Conservation (phyloP, 2,888 invertebrate species). For the Lysandra coridon region DNA sequence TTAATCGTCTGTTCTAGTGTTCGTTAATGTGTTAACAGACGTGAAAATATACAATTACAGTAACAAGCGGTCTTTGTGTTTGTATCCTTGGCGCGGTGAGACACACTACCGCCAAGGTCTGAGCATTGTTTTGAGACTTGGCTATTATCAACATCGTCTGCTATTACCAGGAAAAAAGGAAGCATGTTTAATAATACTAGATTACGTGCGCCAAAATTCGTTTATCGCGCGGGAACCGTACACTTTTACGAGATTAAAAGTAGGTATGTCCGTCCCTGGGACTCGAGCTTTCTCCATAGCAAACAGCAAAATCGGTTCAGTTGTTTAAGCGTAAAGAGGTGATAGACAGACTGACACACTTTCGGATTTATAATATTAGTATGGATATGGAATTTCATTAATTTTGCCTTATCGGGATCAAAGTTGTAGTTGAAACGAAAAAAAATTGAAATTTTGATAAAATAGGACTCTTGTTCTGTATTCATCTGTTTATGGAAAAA, state of each 20-base stretch:
- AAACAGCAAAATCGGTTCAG: too few relatives aligned
- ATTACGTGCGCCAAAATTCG: too few relatives aligned
- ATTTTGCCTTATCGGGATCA: neutral
- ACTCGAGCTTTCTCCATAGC: too few relatives aligned
- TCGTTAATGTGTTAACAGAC: constrained; percentile 10
- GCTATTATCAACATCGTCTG: neutral
- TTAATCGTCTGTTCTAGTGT: neutral
- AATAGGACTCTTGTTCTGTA: neutral
- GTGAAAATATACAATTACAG: constrained; percentile 18
- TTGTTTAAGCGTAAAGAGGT: too few relatives aligned
- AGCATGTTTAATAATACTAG: too few relatives aligned
- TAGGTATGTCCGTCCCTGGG: too few relatives aligned
- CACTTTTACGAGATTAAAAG: too few relatives aligned
- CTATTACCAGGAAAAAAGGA: neutral
- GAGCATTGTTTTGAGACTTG: constrained; percentile 1
- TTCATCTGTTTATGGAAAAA: neutral
- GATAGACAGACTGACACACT: too few relatives aligned
- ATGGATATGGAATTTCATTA: neutral
- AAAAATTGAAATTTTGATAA: neutral
- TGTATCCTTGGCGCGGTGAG: constrained; percentile 23
- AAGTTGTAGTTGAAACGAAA: neutral
- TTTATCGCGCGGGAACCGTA: too few relatives aligned
- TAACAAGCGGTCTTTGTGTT: constrained; percentile 24
- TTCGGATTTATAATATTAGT: neutral
- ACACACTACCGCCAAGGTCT: constrained; percentile 10